A percentile compares a stretch with the other conserved stretches of the same genome.
These are phyloP conservation scores for Pogoniulus pusillus DNA, from an alignment of 2,797 vertebrate genomes.

Conservation along the genomic window DNA sequence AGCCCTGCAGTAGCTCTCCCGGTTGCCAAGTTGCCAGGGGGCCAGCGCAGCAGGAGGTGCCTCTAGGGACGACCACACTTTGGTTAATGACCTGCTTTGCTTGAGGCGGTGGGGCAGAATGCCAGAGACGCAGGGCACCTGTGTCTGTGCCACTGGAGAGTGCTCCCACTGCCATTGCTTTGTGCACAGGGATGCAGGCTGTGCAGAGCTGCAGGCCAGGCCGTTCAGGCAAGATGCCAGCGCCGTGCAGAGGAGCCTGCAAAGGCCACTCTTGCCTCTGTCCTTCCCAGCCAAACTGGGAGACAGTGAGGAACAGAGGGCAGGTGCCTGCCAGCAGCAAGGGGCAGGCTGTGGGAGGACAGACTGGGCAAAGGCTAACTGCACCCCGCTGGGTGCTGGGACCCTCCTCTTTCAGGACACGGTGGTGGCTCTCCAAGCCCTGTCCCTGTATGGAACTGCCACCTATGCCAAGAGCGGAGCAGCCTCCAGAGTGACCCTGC, in stretches of 20 bases:
- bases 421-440: conserved; percentile 72
- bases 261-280: not conserved
- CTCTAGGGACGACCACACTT: not conserved
- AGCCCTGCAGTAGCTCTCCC: accelerated
- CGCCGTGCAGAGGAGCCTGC: not conserved
- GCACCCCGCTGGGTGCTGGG: not conserved
- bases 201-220: not conserved
- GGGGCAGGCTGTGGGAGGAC: not conserved
- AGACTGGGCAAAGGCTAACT: not conserved
- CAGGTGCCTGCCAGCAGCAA: not conserved
- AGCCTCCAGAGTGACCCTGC: conserved; percentile 49
- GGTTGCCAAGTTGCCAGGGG: not conserved
- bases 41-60: accelerated
- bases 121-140: not conserved
- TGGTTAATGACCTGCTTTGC: no score
- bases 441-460: conserved; percentile 60
- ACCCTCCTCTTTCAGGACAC: conserved; percentile 29
- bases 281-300: not conserved
- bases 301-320: not conserved
- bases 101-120: not conserved
- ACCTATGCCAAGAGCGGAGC: conserved; percentile 61
- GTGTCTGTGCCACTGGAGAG: not conserved
- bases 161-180: not conserved
- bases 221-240: not conserved
- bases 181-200: not conserved